phyloP scores from a whole-genome alignment of 2,797 vertebrate species.

The Phalanger gymnotis region DNA sequence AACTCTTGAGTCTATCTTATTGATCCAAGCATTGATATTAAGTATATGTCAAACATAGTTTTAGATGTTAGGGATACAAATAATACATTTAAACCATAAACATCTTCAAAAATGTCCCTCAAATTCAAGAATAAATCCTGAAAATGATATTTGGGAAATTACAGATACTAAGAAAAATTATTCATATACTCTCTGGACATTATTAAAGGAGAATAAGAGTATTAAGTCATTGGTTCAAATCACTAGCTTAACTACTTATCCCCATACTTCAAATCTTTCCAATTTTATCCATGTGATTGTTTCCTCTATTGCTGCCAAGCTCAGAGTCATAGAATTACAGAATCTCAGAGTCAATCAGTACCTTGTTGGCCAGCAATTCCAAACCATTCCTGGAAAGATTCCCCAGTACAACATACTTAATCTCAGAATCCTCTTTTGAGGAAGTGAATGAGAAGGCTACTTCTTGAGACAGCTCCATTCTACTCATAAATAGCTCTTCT shows the following conservation, averaged over 20 bases:
- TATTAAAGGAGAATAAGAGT: neutral
- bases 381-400: neutral
- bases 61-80: neutral
- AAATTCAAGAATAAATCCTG: slow-evolving; percentile 46
- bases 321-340: neutral
- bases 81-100: neutral
- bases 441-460: neutral
- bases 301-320: neutral
- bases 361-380: neutral
- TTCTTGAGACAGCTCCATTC: neutral
- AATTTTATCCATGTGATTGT: neutral
- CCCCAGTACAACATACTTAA: neutral
- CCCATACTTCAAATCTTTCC: neutral
- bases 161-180: neutral
- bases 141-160: slow-evolving; percentile 52
- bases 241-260: neutral
- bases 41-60: neutral
- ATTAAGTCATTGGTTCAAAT: neutral
- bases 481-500: neutral
- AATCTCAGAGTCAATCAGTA: neutral
- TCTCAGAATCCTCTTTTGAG: neutral
- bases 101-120: slow-evolving; percentile 48
- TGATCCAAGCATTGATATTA: neutral
- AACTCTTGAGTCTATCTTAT: neutral
- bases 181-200: neutral